Evolutionary conservation across 1,140 invertebrate species (phyloP), one percentile per base, ranked within the genome.

Genomic region (Laupala kohalensis): DNA sequence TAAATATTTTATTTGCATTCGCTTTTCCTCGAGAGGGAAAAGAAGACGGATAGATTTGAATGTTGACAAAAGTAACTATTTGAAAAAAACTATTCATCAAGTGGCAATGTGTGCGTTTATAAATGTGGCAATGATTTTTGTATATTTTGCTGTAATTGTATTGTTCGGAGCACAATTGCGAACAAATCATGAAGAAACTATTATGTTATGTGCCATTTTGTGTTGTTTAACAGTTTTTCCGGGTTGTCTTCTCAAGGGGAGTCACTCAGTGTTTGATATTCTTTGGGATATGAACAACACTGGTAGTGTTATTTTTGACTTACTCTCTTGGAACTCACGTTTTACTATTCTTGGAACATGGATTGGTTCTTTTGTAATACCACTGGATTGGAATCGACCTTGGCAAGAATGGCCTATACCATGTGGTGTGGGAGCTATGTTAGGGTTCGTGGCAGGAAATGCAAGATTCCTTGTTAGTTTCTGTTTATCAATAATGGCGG

Each of bases 341-440:
- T 71, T 71, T 27, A 76, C 89, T 23, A 76, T 95, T 15, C 77
- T 93, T 37, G 94, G 94, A n/a, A 87, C 92, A 13, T 97, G 94
- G 93, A 76, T 92, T 9, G 93, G 94, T 23, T 91, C 93, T 26
- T 85, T 92, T 74, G 89, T 93, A 0, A 93, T 96, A 73, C 94
- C 94, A 26, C 80, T 97, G 13, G 94, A 97, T 79, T 97, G 95
- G 95, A 92, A 96, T 79, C 84, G 89, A 72, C 89, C 91, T 0
- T 97, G 94, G 93, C 94, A 92, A 81, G 81, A 79, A 70, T 93
- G 92, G 92, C 92, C 92, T 0, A 87, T 92, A 75, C 90, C 91
- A 5, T 91, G 89, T 77, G 84, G 86, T 71, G 80, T 87, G 9
- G 90, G 90, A 69, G 87, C 89, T 23, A 76, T 91, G 6, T 73